A percentile compares a stretch with the other conserved stretches of the same genome.
Evolutionary conservation across 2,113 vertebrate genomes (phyloP).

Genomic region (Oncorhynchus tshawytscha): DNA sequence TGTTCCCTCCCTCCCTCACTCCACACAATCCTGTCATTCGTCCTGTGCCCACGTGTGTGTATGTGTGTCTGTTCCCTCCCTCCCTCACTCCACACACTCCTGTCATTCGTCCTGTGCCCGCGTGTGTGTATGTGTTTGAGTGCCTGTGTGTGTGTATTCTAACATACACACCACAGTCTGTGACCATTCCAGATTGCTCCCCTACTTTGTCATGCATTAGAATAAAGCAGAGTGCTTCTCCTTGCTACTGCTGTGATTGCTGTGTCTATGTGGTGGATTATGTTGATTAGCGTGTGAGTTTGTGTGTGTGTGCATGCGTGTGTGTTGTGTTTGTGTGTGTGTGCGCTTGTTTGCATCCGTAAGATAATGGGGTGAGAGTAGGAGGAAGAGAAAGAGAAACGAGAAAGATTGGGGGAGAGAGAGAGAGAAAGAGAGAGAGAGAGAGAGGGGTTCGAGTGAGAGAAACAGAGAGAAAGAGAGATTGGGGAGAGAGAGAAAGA

Average conservation of each 20-base stretch:
- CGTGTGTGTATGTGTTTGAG: not conserved
- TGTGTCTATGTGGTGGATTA: slow-evolving; percentile 55
- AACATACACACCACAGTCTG: slow-evolving; percentile 1
- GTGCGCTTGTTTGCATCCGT: slow-evolving; percentile 21
- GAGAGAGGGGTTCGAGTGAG: slow-evolving; percentile 12
- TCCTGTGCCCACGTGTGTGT: no score
- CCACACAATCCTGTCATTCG: no score
- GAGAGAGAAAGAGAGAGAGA: slow-evolving; percentile 28
- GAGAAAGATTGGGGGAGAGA: slow-evolving; percentile 29
- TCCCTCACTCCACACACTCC: no score
- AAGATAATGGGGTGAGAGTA: slow-evolving; percentile 27
- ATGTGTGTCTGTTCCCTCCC: not conserved
- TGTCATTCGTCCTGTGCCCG: no score
- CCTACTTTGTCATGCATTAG: slow-evolving; percentile 42
- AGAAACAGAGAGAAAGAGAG: slow-evolving; percentile 1
- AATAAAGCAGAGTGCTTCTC: slow-evolving; percentile 48
- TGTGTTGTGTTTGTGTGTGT: slow-evolving; percentile 42
- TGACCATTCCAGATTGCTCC: slow-evolving; percentile 26
- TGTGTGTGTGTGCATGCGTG: slow-evolving; percentile 26
- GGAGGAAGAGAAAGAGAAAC: slow-evolving; percentile 15
- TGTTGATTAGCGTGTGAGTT: slow-evolving; percentile 39
- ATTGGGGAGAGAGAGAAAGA: slow-evolving; percentile 23
- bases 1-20: no score
- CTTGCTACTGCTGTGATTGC: slow-evolving; percentile 37
- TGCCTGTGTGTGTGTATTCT: not conserved